Evolutionary conservation across 92 coral and sea anemone species (phyloP), one percentile per base, ranked within the genome.

Genomic region (Zoanthus sansibaricus): DNA sequence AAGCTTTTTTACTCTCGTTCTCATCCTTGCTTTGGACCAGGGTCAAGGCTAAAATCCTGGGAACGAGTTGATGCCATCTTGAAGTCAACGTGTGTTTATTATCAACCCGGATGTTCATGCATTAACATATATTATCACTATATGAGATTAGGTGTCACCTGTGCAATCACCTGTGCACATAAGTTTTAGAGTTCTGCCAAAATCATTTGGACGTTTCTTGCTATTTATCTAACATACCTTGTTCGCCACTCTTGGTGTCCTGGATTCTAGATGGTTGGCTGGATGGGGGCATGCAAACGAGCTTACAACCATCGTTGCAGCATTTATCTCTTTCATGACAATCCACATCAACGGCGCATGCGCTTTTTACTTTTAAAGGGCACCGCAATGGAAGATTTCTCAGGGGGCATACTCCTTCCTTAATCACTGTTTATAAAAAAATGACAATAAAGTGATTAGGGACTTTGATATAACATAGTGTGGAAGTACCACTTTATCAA

Each of bases 311-410:
- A 69, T 91, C 89, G 62, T 74, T 91, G 64, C 96, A 93, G 55
- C 96, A 93, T 71, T 93, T 93, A 37, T 86, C 71, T 16, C 82
- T 78, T 25, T 82, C 91, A 25, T 88, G 86, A 49, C 96, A 93
- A 79, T 93, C 96, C 58, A 91, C 89, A 70, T 93, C 96, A 30
- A 91, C 91, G 17, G 87, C 87, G 69, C 96, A 93, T 54, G 78
- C 64, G 85, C 88, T 92, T 1, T 89, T 85, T 82, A 80, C 64
- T 69, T 88, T 83, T 48, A 70, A 55, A 32, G 89, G 82, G 33
- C 94, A 91, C n/a, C 9, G 44, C 7, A 64, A n/a, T 17, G 73
- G 86, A 82, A 72, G 64, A 48, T 68, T 70, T 83, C 90, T 79
- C 44, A 83, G 47, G 9, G 96, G 94, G 69, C 96, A 93, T 14